A percentile compares a stretch with the other conserved stretches of the same genome.
These are phyloP conservation scores for Drosophila bocki DNA, from an alignment of 1,140 invertebrate species.

Conservation along the genomic window DNA sequence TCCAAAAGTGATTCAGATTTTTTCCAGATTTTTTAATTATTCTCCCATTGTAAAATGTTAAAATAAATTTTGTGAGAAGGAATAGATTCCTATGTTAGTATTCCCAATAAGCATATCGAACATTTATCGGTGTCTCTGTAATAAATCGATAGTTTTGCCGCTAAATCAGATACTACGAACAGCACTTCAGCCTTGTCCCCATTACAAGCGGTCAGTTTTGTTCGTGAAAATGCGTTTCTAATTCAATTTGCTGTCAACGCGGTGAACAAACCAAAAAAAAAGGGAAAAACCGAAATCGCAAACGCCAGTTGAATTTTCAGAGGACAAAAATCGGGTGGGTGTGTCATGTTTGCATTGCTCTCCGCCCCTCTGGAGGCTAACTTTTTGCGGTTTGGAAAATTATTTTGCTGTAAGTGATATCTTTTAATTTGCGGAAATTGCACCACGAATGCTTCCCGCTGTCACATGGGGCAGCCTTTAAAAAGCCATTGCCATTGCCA, in stretches of 20 bases:
- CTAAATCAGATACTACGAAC: neutral
- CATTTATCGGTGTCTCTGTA: neutral
- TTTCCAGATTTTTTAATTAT: too few species aligned
- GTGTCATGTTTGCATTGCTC: slow-evolving; percentile 39
- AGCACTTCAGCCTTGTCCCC: neutral
- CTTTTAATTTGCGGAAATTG: slow-evolving; percentile 77
- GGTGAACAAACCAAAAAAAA: slow-evolving; percentile 12
- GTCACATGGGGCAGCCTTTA: slow-evolving; percentile 29
- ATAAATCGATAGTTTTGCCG: slow-evolving; percentile 23
- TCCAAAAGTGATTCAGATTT: too few species aligned
- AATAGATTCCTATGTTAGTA: too few species aligned
- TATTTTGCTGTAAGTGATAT: slow-evolving; percentile 78
- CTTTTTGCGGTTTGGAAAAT: slow-evolving; percentile 68
- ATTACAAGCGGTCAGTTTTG: slow-evolving; percentile 51
- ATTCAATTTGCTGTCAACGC: slow-evolving; percentile 79
- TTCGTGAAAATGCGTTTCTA: slow-evolving; percentile 75
- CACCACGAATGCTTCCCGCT: slow-evolving; percentile 39
- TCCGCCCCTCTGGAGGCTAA: slow-evolving; percentile 21
- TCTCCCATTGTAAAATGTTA: too few species aligned
- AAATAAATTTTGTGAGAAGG: too few species aligned
- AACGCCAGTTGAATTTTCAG: slow-evolving; percentile 39
- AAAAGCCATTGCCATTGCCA: slow-evolving; percentile 19
- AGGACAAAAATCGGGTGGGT: slow-evolving; percentile 53
- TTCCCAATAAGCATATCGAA: too few species aligned
- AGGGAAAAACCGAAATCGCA: slow-evolving; percentile 2